A percentile compares a stretch with the other conserved stretches of the same genome.
These are phyloP conservation scores for Temnothorax ravouxi DNA, from an alignment of 2,888 invertebrate species.

Conservation along the genomic window DNA sequence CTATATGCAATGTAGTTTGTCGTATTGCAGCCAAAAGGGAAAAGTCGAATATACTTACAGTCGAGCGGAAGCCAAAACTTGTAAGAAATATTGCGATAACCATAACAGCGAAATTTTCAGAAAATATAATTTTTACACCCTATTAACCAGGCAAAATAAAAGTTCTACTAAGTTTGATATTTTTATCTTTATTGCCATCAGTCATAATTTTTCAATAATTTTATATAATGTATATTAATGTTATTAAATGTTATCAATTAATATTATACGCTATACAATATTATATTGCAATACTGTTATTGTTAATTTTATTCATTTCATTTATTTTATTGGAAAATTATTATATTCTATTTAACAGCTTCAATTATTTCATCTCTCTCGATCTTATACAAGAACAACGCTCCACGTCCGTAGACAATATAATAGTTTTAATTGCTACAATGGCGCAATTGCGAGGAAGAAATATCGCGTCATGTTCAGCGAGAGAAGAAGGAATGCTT, in stretches of 20 bases:
- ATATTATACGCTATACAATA: background rate
- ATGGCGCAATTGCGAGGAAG: constrained; percentile 23
- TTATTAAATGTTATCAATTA: background rate
- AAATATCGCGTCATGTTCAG: constrained; percentile 28
- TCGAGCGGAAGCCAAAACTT: constrained; percentile 1
- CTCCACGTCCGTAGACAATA: background rate
- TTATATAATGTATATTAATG: background rate
- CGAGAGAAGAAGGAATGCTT: constrained; percentile 19
- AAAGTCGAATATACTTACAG: constrained; percentile 47
- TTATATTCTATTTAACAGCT: background rate
- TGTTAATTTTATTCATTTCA: background rate
- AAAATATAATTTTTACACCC: background rate
- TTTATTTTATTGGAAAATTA: background rate
- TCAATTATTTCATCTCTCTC: constrained; percentile 19
- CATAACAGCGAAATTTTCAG: background rate
- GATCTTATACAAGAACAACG: background rate
- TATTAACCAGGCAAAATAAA: background rate
- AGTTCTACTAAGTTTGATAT: background rate
- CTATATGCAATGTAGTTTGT: constrained; percentile 51
- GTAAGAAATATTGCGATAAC: constrained; percentile 20
- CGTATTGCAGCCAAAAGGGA: constrained; percentile 41
- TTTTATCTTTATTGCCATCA: background rate
- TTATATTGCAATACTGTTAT: background rate
- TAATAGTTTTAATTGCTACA: constrained; percentile 37
- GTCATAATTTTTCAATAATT: background rate